Evolutionary conservation across 2,113 vertebrate species (phyloP), one percentile per base, ranked within the genome.

Genomic region (Chrysemys picta): DNA sequence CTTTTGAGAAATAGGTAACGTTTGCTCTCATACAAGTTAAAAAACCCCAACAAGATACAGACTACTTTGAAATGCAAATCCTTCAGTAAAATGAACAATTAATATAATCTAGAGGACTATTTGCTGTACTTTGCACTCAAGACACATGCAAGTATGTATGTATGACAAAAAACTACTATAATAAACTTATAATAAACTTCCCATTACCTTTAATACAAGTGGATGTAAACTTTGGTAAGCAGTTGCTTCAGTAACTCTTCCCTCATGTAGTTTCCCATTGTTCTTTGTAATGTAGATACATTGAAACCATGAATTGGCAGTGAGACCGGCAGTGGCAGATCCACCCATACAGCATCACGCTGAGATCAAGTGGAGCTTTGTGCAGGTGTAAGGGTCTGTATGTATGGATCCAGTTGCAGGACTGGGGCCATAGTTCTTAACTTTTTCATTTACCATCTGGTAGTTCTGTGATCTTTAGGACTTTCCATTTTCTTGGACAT

Each of bases 401-500:
- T 2, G 76, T 92, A 42, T 45, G 42, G 25, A 27, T 47, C 13
- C 42, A 27, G 13, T 29, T 29, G 25, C 13, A 78, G 35, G 45
- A 29, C 75, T 78, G 42, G 42, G 72, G 22, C 21, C 72, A 72
- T 8, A 86, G 27, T 45, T 59, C 78, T 82, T 84, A 31, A 11
- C 25, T n/a, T 29, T 59, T 69, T 72, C 42, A 54, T 56, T 80
- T 90, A 80, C 88, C 85, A 27, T 94, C 65, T 85, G 3, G 10
- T n/a, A 79, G 82, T 91, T 93, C 65, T 87, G 29, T 9, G 5
- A 4, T 4, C 7, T 94, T 94, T 69, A 69, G 19, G 42, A 21
- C 45, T 85, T 91, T 82, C 89, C 81, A 56, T n/a, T 97, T 97
- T 93, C 87, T 90, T 88, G 79, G 72, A 49, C 82, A 49, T 86